Conservation (phyloP, 2,888 invertebrate genomes). For the Erebia ligea region DNA sequence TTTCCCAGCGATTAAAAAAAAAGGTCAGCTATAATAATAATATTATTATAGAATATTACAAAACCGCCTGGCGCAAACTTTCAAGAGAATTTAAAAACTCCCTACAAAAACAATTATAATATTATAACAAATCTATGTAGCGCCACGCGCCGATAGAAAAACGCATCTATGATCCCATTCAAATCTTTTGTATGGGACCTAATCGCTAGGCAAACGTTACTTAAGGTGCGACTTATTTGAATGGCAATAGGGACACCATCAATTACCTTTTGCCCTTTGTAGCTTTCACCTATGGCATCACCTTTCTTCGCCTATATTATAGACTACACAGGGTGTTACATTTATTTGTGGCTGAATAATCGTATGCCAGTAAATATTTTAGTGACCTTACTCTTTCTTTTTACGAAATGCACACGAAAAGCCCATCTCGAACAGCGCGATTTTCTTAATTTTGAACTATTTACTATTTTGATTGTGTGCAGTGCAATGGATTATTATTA, state of each 20-base stretch:
- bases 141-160: constrained; percentile 21
- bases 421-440: too few species aligned
- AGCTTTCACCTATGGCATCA: constrained; percentile 50
- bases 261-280: constrained; percentile 53
- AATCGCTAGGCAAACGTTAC: constrained; percentile 40
- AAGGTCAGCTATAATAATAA: too few species aligned
- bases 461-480: too few species aligned
- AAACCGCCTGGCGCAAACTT: too few species aligned
- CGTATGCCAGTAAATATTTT: too few species aligned
- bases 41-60: too few species aligned
- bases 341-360: neutral
- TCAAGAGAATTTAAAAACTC: neutral
- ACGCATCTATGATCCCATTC: constrained; percentile 28
- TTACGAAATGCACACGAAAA: too few species aligned
- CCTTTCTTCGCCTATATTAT: constrained; percentile 49
- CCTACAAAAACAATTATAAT: neutral
- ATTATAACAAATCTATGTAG: constrained; percentile 6
- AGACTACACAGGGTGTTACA: constrained; percentile 2
- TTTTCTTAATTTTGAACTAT: too few species aligned
- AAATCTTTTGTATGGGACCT: constrained; percentile 28
- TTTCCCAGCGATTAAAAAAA: too few species aligned
- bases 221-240: constrained; percentile 23
- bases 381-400: too few species aligned
- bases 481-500: too few species aligned
- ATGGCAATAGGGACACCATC: constrained; percentile 50